These are phyloP conservation scores for Hozukius guyotensis DNA, from an alignment of 2,797 vertebrate species.

Conservation along the genomic window DNA sequence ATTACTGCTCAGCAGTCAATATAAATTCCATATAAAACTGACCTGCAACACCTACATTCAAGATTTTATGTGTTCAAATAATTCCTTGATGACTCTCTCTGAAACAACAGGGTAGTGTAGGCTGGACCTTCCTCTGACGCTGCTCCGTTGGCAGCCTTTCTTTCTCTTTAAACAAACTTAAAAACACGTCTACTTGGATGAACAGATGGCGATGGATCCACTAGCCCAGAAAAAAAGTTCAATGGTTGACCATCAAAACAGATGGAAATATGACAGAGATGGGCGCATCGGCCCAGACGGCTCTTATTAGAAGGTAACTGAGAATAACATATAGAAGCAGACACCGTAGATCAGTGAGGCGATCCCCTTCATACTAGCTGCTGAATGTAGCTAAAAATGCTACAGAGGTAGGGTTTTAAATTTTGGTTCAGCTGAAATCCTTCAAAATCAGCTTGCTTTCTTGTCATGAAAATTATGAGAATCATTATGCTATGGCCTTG, in stretches of 20 bases:
- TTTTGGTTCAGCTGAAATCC: background rate
- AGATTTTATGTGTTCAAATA: background rate
- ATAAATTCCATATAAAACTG: background rate
- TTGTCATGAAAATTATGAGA: background rate
- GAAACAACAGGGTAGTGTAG: background rate
- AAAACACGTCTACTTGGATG: background rate
- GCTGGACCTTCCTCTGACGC: background rate
- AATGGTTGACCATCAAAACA: conserved; percentile 30
- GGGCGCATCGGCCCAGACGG: background rate
- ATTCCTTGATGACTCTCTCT: background rate
- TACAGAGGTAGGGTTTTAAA: background rate
- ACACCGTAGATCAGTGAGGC: background rate
- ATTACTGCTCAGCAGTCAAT: too few species aligned
- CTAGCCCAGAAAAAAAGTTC: background rate
- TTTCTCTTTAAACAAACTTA: conserved; percentile 7
- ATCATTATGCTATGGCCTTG: background rate
- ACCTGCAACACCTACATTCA: background rate
- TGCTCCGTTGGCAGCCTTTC: background rate
- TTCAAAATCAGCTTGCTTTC: background rate
- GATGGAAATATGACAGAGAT: conserved; percentile 36
- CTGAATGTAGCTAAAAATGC: background rate
- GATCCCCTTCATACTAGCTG: background rate
- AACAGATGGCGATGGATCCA: conserved; percentile 24
- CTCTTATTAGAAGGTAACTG: conserved; percentile 19
- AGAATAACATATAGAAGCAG: conserved; percentile 1